Evolutionary conservation across 2,797 vertebrate genomes (phyloP).

Genomic region (Microcaecilia unicolor): DNA sequence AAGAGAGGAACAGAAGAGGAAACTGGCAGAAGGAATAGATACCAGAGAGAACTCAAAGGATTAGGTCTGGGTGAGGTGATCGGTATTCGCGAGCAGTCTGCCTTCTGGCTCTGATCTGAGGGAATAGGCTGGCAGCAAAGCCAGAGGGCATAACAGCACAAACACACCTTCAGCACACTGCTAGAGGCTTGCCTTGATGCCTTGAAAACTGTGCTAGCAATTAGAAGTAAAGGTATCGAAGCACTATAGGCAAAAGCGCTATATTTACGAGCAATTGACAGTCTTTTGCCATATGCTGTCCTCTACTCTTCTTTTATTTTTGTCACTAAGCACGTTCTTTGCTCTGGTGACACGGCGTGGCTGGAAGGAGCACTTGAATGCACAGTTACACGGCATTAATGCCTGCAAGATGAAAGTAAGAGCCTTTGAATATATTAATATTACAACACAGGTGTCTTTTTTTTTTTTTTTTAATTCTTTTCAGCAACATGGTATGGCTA

Average conservation of each 20-base stretch:
- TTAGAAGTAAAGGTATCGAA: conserved; percentile 65
- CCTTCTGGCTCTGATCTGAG: conserved; percentile 98
- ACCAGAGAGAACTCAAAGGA: conserved; percentile 99
- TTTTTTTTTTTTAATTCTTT: conserved; percentile 46
- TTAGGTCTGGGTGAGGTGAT: conserved; percentile 98
- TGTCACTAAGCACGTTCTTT: conserved; percentile 18
- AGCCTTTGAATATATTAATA: conserved; percentile 77
- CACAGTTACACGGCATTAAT: conserved; percentile 57
- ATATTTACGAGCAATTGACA: conserved; percentile 38
- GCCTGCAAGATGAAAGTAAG: conserved; percentile 69
- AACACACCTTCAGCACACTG: conserved; percentile 93
- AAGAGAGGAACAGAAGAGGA: conserved; percentile 98
- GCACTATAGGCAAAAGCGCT: conserved; percentile 43
- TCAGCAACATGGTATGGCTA: conserved; percentile 58
- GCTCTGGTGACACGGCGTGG: conserved; percentile 30
- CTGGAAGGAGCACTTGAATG: conserved; percentile 44
- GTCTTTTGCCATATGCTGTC: neutral
- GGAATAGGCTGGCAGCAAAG: conserved; percentile 99
- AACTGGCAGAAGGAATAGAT: conserved; percentile 99
- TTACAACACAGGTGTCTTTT: conserved; percentile 70
- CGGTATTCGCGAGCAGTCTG: conserved; percentile 99
- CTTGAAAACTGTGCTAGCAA: conserved; percentile 71
- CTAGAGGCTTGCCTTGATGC: conserved; percentile 80
- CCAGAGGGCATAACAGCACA: conserved; percentile 99
- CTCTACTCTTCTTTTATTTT: neutral